Evolutionary conservation across 2,888 invertebrate species (phyloP), one percentile per base, ranked within the genome.

Genomic region (Apamea sordens): DNA sequence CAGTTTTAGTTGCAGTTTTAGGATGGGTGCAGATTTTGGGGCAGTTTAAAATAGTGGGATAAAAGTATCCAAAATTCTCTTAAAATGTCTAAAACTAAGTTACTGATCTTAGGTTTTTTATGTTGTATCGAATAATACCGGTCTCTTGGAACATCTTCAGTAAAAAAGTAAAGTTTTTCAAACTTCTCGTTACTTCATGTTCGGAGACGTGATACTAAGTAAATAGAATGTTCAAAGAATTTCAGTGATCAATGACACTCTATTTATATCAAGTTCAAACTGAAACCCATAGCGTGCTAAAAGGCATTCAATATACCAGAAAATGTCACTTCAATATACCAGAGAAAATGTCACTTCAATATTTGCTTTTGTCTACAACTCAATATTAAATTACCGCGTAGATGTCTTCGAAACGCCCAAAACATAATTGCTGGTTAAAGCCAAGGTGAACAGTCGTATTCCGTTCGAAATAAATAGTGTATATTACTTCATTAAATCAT

Each of bases 401-500:
- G 13, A 63, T 73, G 72, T 2, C 13, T 50, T 44, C 70, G 67
- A 76, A 56, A 69, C 28, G 41, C 24, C n/a, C 65, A 24, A 28
- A 47, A 47, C 18, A 61, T 82, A 72, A 80, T 80, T 47, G 28
- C 47, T 21, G 63, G 70, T 7, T 71, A 41, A 7, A 24, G 24
- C 15, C 64, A 75, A 72, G 63, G 76, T 79, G 36, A 84, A 36
- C 8, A 18, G 5, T 36, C 13, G n/a, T 4, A 80, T 61, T 67
- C 8, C 44, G 61, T 61, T 71, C 10, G 47, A 53, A n/a, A n/a
- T 53, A 64, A 82, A 82, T 44, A 76, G 11, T 74, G 10, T 73
- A 15, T 41, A 76, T 74, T 67, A 53, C 78, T 73, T 72, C 64
- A 79, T 81, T 73, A 59, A 75, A 75, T 77, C 72, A 82, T 67